phyloP scores from a whole-genome alignment of 2,113 vertebrate species.

The Scortum barcoo region DNA sequence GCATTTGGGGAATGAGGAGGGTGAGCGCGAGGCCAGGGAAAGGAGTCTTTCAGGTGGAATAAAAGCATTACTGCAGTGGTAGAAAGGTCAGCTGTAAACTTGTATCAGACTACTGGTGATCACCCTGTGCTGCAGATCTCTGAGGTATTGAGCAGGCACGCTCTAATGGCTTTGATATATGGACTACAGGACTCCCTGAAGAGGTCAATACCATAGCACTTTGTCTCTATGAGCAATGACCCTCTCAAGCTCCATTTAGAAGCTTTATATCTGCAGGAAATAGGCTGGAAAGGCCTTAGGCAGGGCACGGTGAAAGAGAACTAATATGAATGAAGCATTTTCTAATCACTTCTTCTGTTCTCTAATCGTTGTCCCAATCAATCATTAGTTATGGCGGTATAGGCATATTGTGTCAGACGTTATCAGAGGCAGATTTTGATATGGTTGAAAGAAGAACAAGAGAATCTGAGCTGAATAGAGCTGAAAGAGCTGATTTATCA shows the following conservation, averaged over 20 bases:
- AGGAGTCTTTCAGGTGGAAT: conserved; percentile 81
- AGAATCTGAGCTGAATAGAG: conserved; percentile 46
- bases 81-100: conserved; percentile 87
- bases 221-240: conserved; percentile 85
- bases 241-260: conserved; percentile 84
- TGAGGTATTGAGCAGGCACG: conserved; percentile 84
- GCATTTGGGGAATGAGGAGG: conserved; percentile 39
- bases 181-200: conserved; percentile 82
- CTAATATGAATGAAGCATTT: conserved; percentile 78
- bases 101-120: conserved; percentile 86
- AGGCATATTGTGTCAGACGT: conserved; percentile 46
- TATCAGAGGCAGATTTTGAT: conserved; percentile 68
- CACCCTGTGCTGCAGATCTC: conserved; percentile 85
- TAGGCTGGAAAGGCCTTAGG: conserved; percentile 79
- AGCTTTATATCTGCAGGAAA: conserved; percentile 84
- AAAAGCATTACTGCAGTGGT: conserved; percentile 79
- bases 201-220: conserved; percentile 85
- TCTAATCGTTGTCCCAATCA: conserved; percentile 66
- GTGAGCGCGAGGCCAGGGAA: conserved; percentile 52
- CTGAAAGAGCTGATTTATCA: conserved; percentile 61
- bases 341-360: conserved; percentile 74
- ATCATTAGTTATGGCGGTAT: conserved; percentile 63
- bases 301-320: conserved; percentile 60
- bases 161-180: conserved; percentile 85
- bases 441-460: conserved; percentile 56